Evolutionary conservation across 2,797 vertebrate species (phyloP).

Genomic region (Orestias chungarensis): DNA sequence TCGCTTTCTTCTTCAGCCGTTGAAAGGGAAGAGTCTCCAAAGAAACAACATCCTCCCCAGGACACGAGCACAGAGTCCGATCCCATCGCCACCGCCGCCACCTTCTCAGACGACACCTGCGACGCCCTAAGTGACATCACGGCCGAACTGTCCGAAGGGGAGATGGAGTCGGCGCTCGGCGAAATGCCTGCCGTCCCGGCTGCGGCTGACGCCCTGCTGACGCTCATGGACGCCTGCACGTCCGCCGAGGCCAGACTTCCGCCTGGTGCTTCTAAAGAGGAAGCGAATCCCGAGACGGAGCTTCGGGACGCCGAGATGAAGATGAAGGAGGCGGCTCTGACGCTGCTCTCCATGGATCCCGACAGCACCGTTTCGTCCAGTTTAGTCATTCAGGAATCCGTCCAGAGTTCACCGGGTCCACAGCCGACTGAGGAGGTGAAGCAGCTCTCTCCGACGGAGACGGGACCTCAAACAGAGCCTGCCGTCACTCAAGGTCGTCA

Average conservation of each 20-base stretch:
- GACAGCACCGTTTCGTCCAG: slow-evolving; percentile 61
- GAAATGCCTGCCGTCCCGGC: slow-evolving; percentile 55
- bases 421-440: slow-evolving; percentile 25
- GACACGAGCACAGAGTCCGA: slow-evolving; percentile 62
- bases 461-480: slow-evolving; percentile 16
- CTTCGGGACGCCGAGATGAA: slow-evolving; percentile 79
- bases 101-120: slow-evolving; percentile 70
- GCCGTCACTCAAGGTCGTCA: slow-evolving; percentile 16
- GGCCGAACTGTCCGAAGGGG: slow-evolving; percentile 72
- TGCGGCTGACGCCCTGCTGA: slow-evolving; percentile 77
- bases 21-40: slow-evolving; percentile 38
- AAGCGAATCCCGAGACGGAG: slow-evolving; percentile 15
- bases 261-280: slow-evolving; percentile 7
- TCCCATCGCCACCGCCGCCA: slow-evolving; percentile 33
- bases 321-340: slow-evolving; percentile 84
- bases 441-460: slow-evolving; percentile 1
- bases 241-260: slow-evolving; percentile 65
- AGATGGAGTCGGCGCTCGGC: slow-evolving; percentile 24
- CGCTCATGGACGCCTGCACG: slow-evolving; percentile 77
- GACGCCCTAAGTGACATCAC: slow-evolving; percentile 79
- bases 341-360: slow-evolving; percentile 84
- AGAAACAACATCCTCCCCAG: slow-evolving; percentile 36
- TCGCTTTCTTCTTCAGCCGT: slow-evolving; percentile 24
- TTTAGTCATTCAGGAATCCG: slow-evolving; percentile 37
- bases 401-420: neutral